Conservation (phyloP, 2,113 vertebrate species). For the Cyprichromis sp. region DNA sequence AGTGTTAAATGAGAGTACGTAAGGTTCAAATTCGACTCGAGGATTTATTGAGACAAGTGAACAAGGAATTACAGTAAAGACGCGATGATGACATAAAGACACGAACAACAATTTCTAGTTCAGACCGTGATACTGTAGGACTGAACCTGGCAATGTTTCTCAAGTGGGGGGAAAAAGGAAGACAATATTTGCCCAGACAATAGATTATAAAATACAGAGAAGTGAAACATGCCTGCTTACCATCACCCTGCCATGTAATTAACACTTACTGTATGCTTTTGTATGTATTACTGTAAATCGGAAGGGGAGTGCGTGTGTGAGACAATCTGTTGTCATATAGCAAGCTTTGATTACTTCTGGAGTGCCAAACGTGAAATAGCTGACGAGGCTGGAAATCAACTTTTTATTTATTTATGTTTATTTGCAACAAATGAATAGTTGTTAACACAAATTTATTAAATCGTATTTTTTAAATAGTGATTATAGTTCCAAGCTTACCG, state of each 20-base stretch:
- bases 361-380: not conserved
- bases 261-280: not conserved
- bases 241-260: not conserved
- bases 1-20: not conserved
- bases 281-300: not conserved
- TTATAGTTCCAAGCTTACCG: not conserved
- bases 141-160: not conserved
- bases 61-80: not conserved
- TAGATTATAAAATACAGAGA: slow-evolving; percentile 11
- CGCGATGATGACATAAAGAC: not conserved
- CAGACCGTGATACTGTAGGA: fast-evolving
- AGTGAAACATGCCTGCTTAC: slow-evolving; percentile 25
- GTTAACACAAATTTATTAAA: fast-evolving
- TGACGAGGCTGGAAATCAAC: not conserved
- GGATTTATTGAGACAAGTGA: not conserved
- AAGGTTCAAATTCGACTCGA: not conserved
- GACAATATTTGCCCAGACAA: not conserved
- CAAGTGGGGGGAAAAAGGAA: not conserved
- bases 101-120: not conserved
- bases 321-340: not conserved
- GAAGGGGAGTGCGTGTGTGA: not conserved
- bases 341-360: not conserved
- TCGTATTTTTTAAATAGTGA: not conserved
- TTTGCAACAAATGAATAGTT: not conserved
- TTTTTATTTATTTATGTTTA: not conserved